A percentile compares a stretch with the other conserved stretches of the same genome.
Conservation (phyloP, 92 coral and sea anemone genomes). For the Epizoanthus scotinus region DNA sequence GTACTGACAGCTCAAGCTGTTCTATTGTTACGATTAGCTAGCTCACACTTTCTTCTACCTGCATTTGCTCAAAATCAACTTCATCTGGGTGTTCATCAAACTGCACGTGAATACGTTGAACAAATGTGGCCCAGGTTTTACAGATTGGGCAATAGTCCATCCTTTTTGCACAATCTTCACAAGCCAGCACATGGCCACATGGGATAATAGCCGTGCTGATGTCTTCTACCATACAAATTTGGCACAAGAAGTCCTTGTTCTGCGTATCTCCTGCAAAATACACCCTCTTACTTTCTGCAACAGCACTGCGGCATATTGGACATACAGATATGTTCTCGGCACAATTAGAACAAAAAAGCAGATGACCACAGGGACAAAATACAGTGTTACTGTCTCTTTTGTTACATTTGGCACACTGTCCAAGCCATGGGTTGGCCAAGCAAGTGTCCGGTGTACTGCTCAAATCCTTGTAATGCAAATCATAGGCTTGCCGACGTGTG, state of each 20-base stretch:
- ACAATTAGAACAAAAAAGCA: slow-evolving; percentile 75
- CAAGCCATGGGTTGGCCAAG: slow-evolving; percentile 67
- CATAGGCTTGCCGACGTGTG: slow-evolving; percentile 94
- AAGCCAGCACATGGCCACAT: slow-evolving; percentile 92
- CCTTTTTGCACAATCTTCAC: slow-evolving; percentile 83
- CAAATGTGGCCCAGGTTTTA: slow-evolving; percentile 86
- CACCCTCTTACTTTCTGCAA: slow-evolving; percentile 75
- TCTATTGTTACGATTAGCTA: background rate
- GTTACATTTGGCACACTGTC: slow-evolving; percentile 75
- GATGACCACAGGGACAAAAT: slow-evolving; percentile 95
- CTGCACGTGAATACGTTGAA: slow-evolving; percentile 85
- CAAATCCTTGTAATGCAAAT: slow-evolving; percentile 76
- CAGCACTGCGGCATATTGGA: slow-evolving; percentile 69
- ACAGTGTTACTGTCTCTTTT: slow-evolving; percentile 69
- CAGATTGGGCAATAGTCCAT: slow-evolving; percentile 95
- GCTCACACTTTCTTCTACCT: slow-evolving; percentile 2
- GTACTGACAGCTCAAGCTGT: background rate
- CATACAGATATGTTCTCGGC: slow-evolving; percentile 65
- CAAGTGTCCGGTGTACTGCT: slow-evolving; percentile 23
- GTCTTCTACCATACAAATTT: slow-evolving; percentile 95
- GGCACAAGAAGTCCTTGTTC: slow-evolving; percentile 86
- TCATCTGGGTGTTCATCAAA: slow-evolving; percentile 39
- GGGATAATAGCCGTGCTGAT: slow-evolving; percentile 94
- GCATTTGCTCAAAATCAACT: background rate
- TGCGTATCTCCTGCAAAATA: slow-evolving; percentile 81